Percentiles rank a stretch among this genome's conserved stretches.
Evolutionary conservation across 2,113 vertebrate species (phyloP).

Genomic region (Aplodontia rufa): DNA sequence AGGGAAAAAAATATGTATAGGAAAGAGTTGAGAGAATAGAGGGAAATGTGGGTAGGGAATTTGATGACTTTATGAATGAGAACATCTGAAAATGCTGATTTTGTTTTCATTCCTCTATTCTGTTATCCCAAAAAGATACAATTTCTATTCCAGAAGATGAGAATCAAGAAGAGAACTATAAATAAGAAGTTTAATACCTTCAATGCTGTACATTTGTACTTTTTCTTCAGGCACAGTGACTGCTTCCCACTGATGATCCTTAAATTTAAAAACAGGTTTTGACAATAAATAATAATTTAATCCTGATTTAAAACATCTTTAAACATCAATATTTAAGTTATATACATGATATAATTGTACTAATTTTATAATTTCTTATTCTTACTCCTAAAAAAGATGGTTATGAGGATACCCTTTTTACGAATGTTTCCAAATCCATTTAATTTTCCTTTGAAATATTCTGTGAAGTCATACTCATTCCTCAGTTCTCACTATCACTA

Average conservation of each 20-base stretch:
- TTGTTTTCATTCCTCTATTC: not conserved
- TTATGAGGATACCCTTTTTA: not conserved
- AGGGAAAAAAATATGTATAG: not conserved
- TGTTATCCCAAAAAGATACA: not conserved
- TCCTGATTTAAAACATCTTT: conserved; percentile 9
- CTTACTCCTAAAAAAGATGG: not conserved
- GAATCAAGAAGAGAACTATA: not conserved
- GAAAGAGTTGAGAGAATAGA: not conserved
- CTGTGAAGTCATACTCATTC: not conserved
- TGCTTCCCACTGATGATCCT: conserved; percentile 95
- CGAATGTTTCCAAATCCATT: conserved; percentile 14
- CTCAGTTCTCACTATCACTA: not conserved
- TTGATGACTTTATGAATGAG: not conserved
- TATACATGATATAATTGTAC: not conserved
- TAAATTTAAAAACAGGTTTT: conserved; percentile 68
- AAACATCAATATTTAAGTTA: conserved; percentile 34
- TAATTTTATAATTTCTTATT: not conserved
- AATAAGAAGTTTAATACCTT: conserved; percentile 84
- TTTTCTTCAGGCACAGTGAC: conserved; percentile 91
- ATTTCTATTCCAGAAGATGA: not conserved
- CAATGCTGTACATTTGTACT: conserved; percentile 89
- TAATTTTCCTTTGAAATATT: not conserved
- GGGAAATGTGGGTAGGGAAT: not conserved
- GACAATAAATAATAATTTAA: conserved; percentile 21
- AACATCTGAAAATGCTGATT: not conserved